phyloP scores from a whole-genome alignment of 2,113 vertebrate species.

The Rhynchopsitta pachyrhyncha region DNA sequence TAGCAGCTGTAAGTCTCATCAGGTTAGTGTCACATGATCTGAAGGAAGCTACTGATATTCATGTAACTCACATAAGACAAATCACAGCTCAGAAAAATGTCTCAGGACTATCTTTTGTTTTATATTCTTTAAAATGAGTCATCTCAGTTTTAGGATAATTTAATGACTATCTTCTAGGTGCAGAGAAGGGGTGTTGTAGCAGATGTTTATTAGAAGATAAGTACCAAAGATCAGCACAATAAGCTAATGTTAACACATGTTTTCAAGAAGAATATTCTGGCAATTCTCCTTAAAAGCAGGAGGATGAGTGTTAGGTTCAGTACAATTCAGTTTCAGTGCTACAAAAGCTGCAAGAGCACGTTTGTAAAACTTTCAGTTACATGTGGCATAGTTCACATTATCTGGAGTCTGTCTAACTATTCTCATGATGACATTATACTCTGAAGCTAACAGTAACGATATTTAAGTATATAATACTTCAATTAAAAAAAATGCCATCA shows the following conservation, averaged over 20 bases:
- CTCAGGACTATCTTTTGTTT: background rate
- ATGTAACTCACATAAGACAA: rapidly evolving
- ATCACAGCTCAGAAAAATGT: rapidly evolving
- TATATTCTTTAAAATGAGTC: background rate
- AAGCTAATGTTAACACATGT: background rate
- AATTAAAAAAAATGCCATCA: background rate
- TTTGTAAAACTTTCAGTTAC: background rate
- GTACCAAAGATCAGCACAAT: no score
- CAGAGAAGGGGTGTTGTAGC: background rate
- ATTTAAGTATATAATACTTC: background rate
- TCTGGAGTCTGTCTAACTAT: background rate
- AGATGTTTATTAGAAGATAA: rapidly evolving
- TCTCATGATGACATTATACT: background rate
- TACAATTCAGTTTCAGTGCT: background rate
- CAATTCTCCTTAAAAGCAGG: background rate
- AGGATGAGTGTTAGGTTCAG: background rate
- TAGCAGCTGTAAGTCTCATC: no score
- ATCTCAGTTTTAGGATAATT: background rate
- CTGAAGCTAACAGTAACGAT: background rate
- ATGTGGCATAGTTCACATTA: background rate
- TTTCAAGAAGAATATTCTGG: background rate
- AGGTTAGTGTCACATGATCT: background rate
- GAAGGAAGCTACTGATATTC: background rate
- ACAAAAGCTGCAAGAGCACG: background rate
- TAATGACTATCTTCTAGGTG: background rate